Conservation (phyloP, 2,888 invertebrate genomes). For the Drosophila algonquin region DNA sequence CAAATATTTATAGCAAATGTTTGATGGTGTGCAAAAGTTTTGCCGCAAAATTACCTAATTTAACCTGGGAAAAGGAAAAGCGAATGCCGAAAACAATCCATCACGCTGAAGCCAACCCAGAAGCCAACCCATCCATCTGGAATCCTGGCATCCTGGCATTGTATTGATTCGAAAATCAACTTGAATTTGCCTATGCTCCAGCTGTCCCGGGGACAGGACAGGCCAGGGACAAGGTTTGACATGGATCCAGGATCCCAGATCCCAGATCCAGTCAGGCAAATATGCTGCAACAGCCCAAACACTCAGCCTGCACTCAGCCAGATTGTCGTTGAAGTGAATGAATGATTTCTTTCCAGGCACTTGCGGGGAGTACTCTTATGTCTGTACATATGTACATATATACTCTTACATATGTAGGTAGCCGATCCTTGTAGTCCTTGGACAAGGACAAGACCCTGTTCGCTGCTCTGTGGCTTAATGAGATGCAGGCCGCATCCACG, state of each 20-base stretch:
- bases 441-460: background rate
- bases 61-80: background rate
- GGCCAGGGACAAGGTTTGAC: conserved; percentile 18
- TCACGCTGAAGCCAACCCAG: conserved; percentile 7
- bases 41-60: background rate
- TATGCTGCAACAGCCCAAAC: conserved; percentile 10
- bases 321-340: conserved; percentile 41
- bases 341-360: conserved; percentile 24
- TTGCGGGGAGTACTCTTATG: background rate
- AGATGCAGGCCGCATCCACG: conserved; percentile 62
- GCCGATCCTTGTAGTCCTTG: background rate
- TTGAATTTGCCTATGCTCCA: conserved; percentile 20
- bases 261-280: conserved; percentile 21
- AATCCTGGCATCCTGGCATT: conserved; percentile 3
- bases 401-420: background rate
- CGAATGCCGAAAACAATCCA: conserved; percentile 10
- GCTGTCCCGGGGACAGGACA: conserved; percentile 1
- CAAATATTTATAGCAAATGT: background rate
- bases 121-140: conserved; percentile 13
- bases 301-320: conserved; percentile 22
- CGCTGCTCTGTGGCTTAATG: conserved; percentile 54
- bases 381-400: background rate
- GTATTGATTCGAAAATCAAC: conserved; percentile 26
- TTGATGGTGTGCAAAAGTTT: background rate
- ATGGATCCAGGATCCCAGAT: conserved; percentile 10